Evolutionary conservation across 37 sponge, comb jelly and placozoan genomes (phyloP).

Genomic region (Tethya wilhelma): DNA sequence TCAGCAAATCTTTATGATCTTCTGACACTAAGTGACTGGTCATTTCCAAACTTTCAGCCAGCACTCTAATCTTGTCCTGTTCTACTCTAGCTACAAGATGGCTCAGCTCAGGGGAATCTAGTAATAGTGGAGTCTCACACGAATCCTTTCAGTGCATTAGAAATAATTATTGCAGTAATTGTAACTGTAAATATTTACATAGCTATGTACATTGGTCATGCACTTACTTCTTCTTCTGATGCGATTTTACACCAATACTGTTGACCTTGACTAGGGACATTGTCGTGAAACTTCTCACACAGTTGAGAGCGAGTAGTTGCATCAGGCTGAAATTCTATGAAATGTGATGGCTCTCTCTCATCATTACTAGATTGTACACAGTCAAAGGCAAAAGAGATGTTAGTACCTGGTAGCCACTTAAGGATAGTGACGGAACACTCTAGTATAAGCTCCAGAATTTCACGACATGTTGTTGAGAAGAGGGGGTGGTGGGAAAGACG

Average conservation of each 20-base stretch:
- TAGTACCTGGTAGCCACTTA: slow-evolving; percentile 22
- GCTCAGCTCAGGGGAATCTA: no score
- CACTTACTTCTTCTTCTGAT: neutral
- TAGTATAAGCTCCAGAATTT: neutral
- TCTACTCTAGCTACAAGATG: neutral
- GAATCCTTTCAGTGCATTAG: no score
- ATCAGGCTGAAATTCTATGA: neutral
- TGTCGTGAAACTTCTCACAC: neutral
- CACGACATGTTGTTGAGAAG: neutral
- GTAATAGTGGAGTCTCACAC: no score
- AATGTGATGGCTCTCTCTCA: neutral
- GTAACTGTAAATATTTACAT: neutral
- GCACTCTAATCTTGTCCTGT: neutral
- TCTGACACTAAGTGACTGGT: neutral
- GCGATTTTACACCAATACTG: neutral
- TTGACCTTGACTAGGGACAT: neutral
- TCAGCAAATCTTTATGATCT: neutral
- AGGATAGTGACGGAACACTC: neutral
- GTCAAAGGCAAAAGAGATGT: neutral
- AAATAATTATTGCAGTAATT: no score
- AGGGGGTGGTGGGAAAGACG: neutral
- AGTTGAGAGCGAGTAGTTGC: neutral
- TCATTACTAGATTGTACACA: slow-evolving; percentile 1
- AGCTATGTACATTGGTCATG: neutral
- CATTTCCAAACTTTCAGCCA: no score